Evolutionary conservation across 2,888 invertebrate species (phyloP), one percentile per base, ranked within the genome.

Genomic region (Ligdia adustata): DNA sequence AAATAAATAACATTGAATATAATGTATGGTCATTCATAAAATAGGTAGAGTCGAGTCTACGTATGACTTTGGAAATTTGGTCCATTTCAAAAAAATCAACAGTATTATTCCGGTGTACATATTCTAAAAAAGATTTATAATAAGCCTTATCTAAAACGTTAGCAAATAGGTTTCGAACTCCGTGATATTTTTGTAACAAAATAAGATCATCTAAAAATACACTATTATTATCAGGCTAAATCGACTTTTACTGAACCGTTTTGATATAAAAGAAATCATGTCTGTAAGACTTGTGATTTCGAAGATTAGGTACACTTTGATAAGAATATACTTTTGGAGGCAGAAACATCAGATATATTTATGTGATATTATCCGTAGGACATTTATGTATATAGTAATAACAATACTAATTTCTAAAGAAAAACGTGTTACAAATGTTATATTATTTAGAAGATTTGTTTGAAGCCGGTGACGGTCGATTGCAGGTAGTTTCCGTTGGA

Each of bases 151-250:
- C 66, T 75, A 75, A 67, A 49, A 72, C 62, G 64, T 69, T 70
- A 79, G 75, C 76, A 72, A 75, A 72, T 71, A 72, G 62, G 61
- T 64, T 72, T 71, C 62, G 67, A 67, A 69, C 71, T 70, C 62
- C 66, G 79, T 75, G 72, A 77, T 83, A 82, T 67, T 72, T 71
- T 72, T 56, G 24, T 76, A 83, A 81, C 76, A 86, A 87, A 86
- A 74, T 88, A 87, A 82, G 82, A 74, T 88, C 74, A 72, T 89
- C 88, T 89, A 89, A 89, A 89, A 89, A 88, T 88, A 88, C 79
- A 75, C 77, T 82, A 84, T 75, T 82, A 84, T 75, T 22, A 26
- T 32, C 38, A 38, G 48, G 48, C 42, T 48, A 42, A 33, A 37
- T 65, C 62, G 54, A 62, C 59, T 70, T 65, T 69, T 40, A 60